Percentiles rank a stretch among this genome's conserved stretches.
phyloP scores from a whole-genome alignment of 64 coral and sea anemone species.

The Stichodactyla mertensii region DNA sequence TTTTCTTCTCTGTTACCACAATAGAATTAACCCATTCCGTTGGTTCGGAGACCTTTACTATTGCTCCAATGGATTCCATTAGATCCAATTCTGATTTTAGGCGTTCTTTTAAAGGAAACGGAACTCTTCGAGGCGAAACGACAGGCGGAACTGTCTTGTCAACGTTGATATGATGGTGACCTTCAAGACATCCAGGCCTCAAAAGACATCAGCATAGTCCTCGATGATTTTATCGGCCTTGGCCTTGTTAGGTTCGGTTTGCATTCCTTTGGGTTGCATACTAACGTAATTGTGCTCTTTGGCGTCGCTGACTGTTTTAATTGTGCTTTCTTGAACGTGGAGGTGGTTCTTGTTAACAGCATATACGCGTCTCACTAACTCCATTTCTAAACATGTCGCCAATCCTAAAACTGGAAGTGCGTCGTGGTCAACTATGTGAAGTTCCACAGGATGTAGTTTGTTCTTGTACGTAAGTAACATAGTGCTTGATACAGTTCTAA shows the following conservation, averaged over 20 bases:
- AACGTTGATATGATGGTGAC: background rate
- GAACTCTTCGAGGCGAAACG: background rate
- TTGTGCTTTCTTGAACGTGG: background rate
- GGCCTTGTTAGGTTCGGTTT: too few species aligned
- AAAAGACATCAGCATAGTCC: background rate
- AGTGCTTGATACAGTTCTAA: too few species aligned
- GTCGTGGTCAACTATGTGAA: constrained; percentile 24
- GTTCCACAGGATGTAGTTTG: constrained; percentile 33
- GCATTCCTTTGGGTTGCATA: too few species aligned
- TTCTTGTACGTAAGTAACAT: constrained; percentile 3
- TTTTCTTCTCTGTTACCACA: constrained; percentile 14
- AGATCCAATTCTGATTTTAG: constrained; percentile 18
- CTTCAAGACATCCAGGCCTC: background rate
- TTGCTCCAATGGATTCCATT: constrained; percentile 7
- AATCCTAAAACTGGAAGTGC: background rate
- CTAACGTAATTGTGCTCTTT: too few species aligned
- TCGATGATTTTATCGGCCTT: background rate
- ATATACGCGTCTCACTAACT: background rate
- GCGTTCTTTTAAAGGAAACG: background rate
- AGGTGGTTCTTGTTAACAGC: background rate
- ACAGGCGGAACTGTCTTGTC: background rate
- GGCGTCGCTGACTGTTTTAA: background rate
- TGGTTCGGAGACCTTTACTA: constrained; percentile 30
- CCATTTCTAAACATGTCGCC: background rate
- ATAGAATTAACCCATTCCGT: constrained; percentile 40